These are phyloP conservation scores for Neopipo cinnamomea DNA, from an alignment of 2,113 vertebrate species.

Conservation along the genomic window DNA sequence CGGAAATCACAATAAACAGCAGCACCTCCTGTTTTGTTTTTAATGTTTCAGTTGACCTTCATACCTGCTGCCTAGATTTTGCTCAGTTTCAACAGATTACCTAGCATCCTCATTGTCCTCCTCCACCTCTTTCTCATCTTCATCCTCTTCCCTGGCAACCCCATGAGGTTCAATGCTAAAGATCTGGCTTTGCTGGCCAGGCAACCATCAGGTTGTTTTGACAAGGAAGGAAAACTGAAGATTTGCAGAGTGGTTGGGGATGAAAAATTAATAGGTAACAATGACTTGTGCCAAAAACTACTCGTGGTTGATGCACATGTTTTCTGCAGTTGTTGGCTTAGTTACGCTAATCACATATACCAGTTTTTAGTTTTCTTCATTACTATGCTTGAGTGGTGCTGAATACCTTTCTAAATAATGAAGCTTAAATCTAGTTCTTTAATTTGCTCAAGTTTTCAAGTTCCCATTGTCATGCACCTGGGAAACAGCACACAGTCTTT, in stretches of 20 bases:
- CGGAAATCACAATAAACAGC: background rate
- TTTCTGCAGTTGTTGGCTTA: background rate
- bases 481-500: background rate
- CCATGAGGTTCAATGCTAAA: constrained; percentile 39
- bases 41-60: background rate
- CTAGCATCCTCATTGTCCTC: background rate
- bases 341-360: background rate
- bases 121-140: background rate
- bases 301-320: background rate
- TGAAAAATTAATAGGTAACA: constrained; percentile 22
- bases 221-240: constrained; percentile 47
- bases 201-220: constrained; percentile 26
- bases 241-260: background rate
- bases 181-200: constrained; percentile 10
- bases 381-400: constrained; percentile 4
- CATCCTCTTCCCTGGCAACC: background rate
- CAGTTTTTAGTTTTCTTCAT: background rate
- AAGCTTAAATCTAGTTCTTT: background rate
- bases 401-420: background rate
- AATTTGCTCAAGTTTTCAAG: background rate
- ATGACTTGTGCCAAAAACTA: background rate
- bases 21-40: background rate
- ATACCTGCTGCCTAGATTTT: background rate
- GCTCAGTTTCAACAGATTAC: background rate
- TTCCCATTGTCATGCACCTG: background rate